Conservation (phyloP, 2,797 vertebrate species). For the Cercopithecus petaurista region DNA sequence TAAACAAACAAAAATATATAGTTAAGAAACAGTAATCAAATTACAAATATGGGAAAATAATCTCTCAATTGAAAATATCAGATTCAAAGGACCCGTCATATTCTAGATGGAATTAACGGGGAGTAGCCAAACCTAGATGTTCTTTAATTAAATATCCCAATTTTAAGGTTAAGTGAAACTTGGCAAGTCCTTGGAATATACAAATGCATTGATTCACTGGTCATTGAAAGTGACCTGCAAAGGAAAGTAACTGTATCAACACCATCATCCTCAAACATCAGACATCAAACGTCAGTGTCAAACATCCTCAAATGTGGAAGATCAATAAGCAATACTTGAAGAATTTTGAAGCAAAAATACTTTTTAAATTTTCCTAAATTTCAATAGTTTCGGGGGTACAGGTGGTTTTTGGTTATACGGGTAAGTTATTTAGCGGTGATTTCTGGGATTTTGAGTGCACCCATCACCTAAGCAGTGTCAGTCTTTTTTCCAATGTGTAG, state of each 20-base stretch:
- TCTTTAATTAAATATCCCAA: background rate
- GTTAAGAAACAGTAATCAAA: background rate
- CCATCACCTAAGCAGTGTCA: too few relatives aligned
- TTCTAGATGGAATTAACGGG: background rate
- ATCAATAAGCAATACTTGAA: background rate
- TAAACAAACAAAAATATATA: background rate
- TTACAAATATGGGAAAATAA: background rate
- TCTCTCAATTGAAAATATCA: background rate
- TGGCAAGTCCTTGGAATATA: background rate
- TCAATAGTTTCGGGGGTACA: too few relatives aligned
- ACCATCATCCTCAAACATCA: background rate
- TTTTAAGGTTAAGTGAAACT: background rate
- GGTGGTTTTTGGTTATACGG: too few relatives aligned
- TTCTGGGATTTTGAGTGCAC: too few relatives aligned
- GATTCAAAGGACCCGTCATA: background rate
- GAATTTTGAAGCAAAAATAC: background rate
- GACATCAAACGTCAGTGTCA: background rate
- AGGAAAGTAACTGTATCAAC: background rate
- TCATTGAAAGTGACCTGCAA: background rate
- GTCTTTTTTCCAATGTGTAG: too few relatives aligned
- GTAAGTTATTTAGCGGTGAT: too few relatives aligned
- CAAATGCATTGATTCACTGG: background rate
- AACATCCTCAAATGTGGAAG: background rate
- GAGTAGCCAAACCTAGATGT: background rate
- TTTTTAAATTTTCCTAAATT: background rate